Conservation (phyloP, 2,113 vertebrate species). For the Trinectes maculatus region DNA sequence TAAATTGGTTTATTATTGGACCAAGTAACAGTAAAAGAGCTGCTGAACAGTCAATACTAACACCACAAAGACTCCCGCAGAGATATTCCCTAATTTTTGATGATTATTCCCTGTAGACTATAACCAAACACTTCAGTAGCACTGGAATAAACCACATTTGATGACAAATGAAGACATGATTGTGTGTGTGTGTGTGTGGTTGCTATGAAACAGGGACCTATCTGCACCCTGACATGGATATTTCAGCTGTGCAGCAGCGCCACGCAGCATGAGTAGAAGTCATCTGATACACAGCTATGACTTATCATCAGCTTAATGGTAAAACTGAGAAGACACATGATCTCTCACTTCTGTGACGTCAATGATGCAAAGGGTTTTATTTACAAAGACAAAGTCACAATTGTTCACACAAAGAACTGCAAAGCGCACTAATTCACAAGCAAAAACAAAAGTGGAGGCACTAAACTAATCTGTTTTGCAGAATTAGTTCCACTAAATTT, state of each 20-base stretch:
- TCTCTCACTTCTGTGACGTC: constrained; percentile 56
- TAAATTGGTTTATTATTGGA: background rate
- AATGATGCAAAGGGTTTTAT: constrained; percentile 5
- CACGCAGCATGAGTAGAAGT: constrained; percentile 64
- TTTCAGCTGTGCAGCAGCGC: constrained; percentile 59
- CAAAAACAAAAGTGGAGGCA: background rate
- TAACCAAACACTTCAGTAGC: constrained; percentile 46
- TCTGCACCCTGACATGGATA: constrained; percentile 67
- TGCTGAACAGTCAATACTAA: constrained; percentile 20
- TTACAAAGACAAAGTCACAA: constrained; percentile 34
- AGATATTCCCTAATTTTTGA: constrained; percentile 46
- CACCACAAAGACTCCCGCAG: constrained; percentile 31
- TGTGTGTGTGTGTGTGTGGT: constrained; percentile 59
- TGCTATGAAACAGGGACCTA: constrained; percentile 70
- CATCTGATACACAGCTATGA: constrained; percentile 67
- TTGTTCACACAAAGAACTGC: constrained; percentile 21
- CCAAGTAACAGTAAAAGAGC: background rate
- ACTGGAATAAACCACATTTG: constrained; percentile 40
- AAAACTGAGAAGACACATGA: constrained; percentile 65
- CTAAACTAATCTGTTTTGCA: background rate
- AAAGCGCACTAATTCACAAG: background rate
- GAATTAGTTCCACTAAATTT: background rate
- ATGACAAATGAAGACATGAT: constrained; percentile 56
- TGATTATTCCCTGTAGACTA: constrained; percentile 42
- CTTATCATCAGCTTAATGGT: constrained; percentile 55